Conservation (phyloP, 2,888 invertebrate genomes). For the Anthoptus insignis region DNA sequence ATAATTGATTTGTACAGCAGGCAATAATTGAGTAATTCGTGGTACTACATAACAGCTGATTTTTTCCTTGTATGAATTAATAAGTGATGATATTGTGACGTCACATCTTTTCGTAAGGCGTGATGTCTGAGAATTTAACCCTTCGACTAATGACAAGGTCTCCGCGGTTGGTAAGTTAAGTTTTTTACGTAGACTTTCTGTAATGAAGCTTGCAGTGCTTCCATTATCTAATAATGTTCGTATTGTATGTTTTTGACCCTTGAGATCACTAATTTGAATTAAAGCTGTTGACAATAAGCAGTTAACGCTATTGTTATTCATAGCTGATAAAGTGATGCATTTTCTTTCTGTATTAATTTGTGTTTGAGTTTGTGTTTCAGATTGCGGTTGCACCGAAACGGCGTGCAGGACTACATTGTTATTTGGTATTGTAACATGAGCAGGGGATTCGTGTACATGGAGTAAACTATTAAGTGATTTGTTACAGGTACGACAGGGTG, state of each 20-base stretch:
- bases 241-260: neutral
- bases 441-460: too few species aligned
- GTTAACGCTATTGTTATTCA: conserved; percentile 1
- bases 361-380: too few species aligned
- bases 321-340: conserved; percentile 9
- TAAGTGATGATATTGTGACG: conserved; percentile 3
- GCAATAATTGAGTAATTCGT: conserved; percentile 6
- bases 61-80: neutral
- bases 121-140: conserved; percentile 2
- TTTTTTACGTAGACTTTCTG: conserved; percentile 8
- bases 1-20: neutral
- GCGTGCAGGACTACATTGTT: too few species aligned
- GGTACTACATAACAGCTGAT: conserved; percentile 7
- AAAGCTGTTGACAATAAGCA: conserved; percentile 6
- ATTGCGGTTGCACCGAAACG: too few species aligned
- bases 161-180: conserved; percentile 1
- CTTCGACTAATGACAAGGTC: neutral
- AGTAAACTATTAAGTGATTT: too few species aligned
- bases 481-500: too few species aligned
- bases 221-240: conserved; percentile 17
- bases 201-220: conserved; percentile 11
- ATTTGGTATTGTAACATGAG: too few species aligned
- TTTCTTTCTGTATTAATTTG: too few species aligned
- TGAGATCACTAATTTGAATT: neutral
- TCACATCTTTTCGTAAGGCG: neutral